phyloP scores from a whole-genome alignment of 2,888 invertebrate species.

The Augiades crinisus region DNA sequence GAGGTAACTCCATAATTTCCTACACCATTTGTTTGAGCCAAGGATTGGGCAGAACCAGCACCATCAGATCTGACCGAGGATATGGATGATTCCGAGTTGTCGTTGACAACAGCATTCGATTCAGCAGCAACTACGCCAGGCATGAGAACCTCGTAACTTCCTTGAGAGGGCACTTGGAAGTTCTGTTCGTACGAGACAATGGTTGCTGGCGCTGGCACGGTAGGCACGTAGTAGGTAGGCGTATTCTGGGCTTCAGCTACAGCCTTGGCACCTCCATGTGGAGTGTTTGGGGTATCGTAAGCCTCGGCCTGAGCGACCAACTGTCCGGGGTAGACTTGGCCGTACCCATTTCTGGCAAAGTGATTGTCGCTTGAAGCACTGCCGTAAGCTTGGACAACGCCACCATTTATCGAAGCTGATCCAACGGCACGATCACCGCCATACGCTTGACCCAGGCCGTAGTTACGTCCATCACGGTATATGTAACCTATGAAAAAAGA shows the following conservation, averaged over 20 bases:
- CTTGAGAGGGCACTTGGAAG: constrained; percentile 47
- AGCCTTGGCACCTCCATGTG: constrained; percentile 41
- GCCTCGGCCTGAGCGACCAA: constrained; percentile 48
- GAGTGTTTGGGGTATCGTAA: constrained; percentile 40
- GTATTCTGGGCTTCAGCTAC: constrained; percentile 40
- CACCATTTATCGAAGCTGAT: constrained; percentile 48
- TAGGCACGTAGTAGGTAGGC: constrained; percentile 51
- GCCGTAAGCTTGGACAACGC: constrained; percentile 47
- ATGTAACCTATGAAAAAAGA: constrained; percentile 43
- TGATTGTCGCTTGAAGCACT: constrained; percentile 38
- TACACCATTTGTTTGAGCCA: constrained; percentile 50
- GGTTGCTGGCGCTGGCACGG: constrained; percentile 56
- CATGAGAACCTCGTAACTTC: constrained; percentile 38
- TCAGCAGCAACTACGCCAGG: constrained; percentile 44
- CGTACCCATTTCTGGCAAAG: constrained; percentile 44
- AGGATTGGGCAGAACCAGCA: constrained; percentile 52
- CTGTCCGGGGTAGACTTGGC: constrained; percentile 46
- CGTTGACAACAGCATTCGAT: constrained; percentile 51
- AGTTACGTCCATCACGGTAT: constrained; percentile 62
- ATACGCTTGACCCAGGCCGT: constrained; percentile 49
- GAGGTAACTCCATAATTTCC: constrained; percentile 50
- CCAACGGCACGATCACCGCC: constrained; percentile 47
- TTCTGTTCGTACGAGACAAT: constrained; percentile 64
- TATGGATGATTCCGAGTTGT: constrained; percentile 46
- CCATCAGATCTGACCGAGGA: constrained; percentile 52